phyloP scores from a whole-genome alignment of 2,113 vertebrate species.

The Cheirogaleus medius region DNA sequence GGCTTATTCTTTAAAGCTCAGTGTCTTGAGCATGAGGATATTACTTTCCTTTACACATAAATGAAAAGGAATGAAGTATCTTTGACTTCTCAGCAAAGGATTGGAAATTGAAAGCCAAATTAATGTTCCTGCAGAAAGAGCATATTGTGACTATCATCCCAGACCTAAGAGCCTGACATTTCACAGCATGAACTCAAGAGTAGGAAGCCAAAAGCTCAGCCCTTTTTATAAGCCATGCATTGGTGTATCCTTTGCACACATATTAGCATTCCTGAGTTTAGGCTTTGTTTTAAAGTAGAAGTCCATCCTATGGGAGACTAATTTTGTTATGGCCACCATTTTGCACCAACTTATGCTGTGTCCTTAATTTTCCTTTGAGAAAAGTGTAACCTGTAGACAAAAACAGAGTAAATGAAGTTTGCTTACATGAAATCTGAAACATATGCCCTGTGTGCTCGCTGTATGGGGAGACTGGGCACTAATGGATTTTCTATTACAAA shows the following conservation, averaged over 20 bases:
- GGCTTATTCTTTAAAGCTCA: background rate
- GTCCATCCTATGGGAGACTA: accelerated
- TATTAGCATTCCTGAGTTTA: background rate
- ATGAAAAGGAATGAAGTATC: background rate
- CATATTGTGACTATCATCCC: background rate
- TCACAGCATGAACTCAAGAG: background rate
- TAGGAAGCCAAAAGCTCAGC: background rate
- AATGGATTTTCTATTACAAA: constrained; percentile 36
- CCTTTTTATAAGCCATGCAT: background rate
- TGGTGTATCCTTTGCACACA: background rate
- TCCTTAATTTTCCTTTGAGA: background rate
- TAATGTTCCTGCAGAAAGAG: background rate
- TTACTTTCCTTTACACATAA: background rate
- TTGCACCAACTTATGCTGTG: background rate
- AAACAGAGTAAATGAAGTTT: constrained; percentile 5
- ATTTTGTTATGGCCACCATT: background rate
- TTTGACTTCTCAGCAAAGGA: background rate
- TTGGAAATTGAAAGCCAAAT: background rate
- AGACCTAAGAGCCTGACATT: background rate
- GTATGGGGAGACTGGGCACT: background rate
- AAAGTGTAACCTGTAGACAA: background rate
- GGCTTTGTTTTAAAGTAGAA: background rate
- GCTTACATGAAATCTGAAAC: constrained; percentile 30
- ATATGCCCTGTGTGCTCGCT: background rate
- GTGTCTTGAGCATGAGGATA: background rate